A percentile compares a stretch with the other conserved stretches of the same genome.
Evolutionary conservation across 2,888 invertebrate species (phyloP).

Genomic region (Aphodius sticticus): DNA sequence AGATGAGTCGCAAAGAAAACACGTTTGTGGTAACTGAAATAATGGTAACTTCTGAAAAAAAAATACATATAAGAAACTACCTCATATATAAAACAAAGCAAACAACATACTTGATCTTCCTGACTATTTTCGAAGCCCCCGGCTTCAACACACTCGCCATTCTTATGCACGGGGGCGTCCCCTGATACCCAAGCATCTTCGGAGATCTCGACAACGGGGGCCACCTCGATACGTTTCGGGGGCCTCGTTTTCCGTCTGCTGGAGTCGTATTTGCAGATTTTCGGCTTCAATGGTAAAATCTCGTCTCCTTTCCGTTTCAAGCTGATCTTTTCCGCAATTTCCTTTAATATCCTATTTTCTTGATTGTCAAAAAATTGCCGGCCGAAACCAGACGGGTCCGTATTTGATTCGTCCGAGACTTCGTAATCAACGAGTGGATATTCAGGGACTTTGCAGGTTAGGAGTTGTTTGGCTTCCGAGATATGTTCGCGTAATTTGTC

Average conservation of each 20-base stretch:
- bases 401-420: constrained; percentile 47
- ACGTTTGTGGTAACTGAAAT: constrained; percentile 58
- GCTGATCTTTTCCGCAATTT: constrained; percentile 53
- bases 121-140: constrained; percentile 6
- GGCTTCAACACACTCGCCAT: background rate
- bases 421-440: constrained; percentile 53
- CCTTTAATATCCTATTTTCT: constrained; percentile 53
- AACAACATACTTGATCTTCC: background rate
- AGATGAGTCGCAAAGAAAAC: constrained; percentile 63
- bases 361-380: constrained; percentile 50
- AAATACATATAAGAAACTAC: background rate
- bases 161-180: background rate
- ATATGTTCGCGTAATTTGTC: constrained; percentile 14
- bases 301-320: constrained; percentile 51
- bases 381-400: constrained; percentile 40
- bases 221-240: constrained; percentile 46
- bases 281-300: constrained; percentile 44
- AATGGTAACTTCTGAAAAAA: constrained; percentile 7
- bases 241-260: constrained; percentile 58
- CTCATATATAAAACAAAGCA: background rate
- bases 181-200: constrained; percentile 11
- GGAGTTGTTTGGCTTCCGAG: constrained; percentile 38
- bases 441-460: constrained; percentile 34
- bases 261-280: constrained; percentile 52
- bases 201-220: constrained; percentile 9